Base-by-base conservation (phyloP, 2,888 invertebrate species). In the Ophion costatus region DNA sequence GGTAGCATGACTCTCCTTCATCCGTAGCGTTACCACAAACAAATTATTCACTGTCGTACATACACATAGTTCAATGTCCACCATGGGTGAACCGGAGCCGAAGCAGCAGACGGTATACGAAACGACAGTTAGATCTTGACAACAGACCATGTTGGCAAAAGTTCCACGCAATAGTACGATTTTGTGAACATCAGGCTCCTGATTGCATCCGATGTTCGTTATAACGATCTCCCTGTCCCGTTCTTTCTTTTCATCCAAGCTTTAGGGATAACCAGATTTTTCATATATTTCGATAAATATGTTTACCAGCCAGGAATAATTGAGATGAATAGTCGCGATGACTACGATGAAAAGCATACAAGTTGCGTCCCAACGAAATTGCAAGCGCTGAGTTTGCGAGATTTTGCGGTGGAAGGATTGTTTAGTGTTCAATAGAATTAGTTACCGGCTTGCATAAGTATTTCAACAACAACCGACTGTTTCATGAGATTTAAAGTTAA, bases 161-260 rank as follows among this genome's bases (percentile, higher is more conserved):
- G 76, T 69, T 67, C 56, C 14, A 70, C 24, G 57, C 81, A 45
- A 71, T 45, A 79, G 79, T 82, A 83, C 86, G 82, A 80, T 86
- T 87, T 89, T 91, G 91, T 91, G 91, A 90, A 87, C 89, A 85
- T 83, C 92, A 91, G 90, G 87, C 88, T 89, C 85, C 84, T 81
- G 70, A 74, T 63, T 42, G 61, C 38, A 14, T 24, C 14, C 14
- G 33, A 22, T 29, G 9, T 76, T 69, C 11, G 10, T 80, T 85
- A 73, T 78, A 75, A 66, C 71, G 67, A 56, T 71, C 29, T 61
- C 63, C 77, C 56, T 67, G 11, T 66, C 74, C 76, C 74, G 77
- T 77, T 63, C 57, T 38, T 38, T 0, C 9, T 5, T 38, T 38
- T 38, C 38, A 9, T 38, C 1, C 7, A 38, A 38, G 38, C 7